phyloP scores from a whole-genome alignment of 2,888 invertebrate species.

The Ephialtes manifestator region DNA sequence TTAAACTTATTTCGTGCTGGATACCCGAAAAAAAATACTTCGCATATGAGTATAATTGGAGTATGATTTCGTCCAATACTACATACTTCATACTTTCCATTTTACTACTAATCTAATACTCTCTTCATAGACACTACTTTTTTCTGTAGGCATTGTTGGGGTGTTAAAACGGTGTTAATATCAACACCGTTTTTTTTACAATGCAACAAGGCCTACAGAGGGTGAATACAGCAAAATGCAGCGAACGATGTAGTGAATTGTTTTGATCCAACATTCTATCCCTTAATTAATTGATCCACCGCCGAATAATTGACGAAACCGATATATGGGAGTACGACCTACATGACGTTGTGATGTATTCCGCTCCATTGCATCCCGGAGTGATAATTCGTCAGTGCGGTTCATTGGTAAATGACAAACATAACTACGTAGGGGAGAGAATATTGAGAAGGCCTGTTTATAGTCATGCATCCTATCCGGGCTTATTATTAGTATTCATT shows the following conservation, averaged over 20 bases:
- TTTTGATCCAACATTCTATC: background rate
- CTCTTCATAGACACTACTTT: too few relatives aligned
- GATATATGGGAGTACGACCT: background rate
- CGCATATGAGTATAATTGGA: too few relatives aligned
- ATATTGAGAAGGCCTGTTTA: constrained; percentile 4
- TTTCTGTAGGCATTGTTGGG: too few relatives aligned
- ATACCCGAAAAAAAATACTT: too few relatives aligned
- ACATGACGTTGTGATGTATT: background rate
- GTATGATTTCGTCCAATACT: too few relatives aligned
- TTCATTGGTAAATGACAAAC: constrained; percentile 39
- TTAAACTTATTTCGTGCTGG: too few relatives aligned
- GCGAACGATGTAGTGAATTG: background rate
- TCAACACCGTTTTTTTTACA: too few relatives aligned
- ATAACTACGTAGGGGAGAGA: constrained; percentile 8
- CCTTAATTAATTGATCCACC: constrained; percentile 16
- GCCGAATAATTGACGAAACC: constrained; percentile 1
- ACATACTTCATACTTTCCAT: too few relatives aligned
- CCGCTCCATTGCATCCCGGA: constrained; percentile 3
- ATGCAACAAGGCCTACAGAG: too few relatives aligned
- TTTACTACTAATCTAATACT: too few relatives aligned
- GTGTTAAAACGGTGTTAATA: too few relatives aligned
- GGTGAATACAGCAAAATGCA: background rate
- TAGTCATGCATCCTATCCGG: constrained; percentile 6
- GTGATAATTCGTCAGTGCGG: constrained; percentile 21
- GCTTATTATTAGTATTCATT: constrained; percentile 40